Percentiles rank a stretch among this genome's conserved stretches.
These are phyloP conservation scores for Perccottus glenii DNA, from an alignment of 2,113 vertebrate genomes.

Conservation along the genomic window DNA sequence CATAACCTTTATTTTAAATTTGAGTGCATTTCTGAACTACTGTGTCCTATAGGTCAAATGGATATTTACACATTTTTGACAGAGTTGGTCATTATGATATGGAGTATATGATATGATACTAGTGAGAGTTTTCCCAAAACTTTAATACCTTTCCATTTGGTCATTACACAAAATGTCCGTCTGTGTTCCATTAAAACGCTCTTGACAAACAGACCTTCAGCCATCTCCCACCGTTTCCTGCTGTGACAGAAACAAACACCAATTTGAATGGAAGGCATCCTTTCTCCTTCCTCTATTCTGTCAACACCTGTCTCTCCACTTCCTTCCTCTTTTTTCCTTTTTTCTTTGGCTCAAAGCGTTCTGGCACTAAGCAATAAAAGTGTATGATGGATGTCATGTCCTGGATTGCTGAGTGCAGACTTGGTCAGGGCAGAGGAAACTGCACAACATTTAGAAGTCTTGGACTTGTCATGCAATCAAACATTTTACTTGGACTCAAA, in stretches of 20 bases:
- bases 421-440: neutral
- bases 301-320: slow-evolving; percentile 12
- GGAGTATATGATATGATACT: no score
- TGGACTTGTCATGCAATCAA: neutral
- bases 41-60: no score
- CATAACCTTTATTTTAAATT: no score
- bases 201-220: slow-evolving; percentile 11
- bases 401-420: slow-evolving; percentile 23
- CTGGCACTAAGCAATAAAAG: slow-evolving; percentile 22
- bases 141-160: neutral
- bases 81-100: no score
- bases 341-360: slow-evolving; percentile 2
- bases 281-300: neutral
- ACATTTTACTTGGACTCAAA: neutral
- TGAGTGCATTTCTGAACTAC: no score
- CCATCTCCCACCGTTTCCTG: slow-evolving; percentile 5
- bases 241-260: slow-evolving; percentile 1
- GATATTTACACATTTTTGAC: no score
- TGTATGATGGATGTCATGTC: slow-evolving; percentile 54
- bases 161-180: neutral
- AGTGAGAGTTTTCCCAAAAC: neutral
- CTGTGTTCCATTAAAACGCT: neutral
- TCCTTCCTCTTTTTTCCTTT: neutral
- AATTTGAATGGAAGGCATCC: slow-evolving; percentile 11
- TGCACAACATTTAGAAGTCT: neutral